A percentile compares a stretch with the other conserved stretches of the same genome.
phyloP scores from a whole-genome alignment of 2,797 vertebrate genomes.

The Pipistrellus nathusii region DNA sequence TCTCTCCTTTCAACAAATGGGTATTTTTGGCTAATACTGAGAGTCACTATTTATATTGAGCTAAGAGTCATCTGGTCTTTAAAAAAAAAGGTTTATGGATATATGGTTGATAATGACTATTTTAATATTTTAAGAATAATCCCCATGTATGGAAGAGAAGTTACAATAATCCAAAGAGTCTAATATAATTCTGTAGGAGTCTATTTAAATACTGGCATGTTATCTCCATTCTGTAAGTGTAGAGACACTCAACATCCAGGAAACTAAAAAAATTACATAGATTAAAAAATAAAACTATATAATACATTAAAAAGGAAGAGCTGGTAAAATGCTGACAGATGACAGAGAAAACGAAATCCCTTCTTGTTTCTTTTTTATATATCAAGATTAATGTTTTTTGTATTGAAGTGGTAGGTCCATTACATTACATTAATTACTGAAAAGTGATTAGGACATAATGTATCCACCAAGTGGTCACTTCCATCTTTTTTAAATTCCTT shows the following conservation, averaged over 20 bases:
- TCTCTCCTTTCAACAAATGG: background rate
- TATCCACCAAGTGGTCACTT: background rate
- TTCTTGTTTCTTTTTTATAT: background rate
- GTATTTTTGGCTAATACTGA: background rate
- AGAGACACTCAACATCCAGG: background rate
- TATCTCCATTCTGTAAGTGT: background rate
- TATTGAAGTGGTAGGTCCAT: background rate
- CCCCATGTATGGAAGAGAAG: background rate
- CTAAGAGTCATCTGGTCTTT: background rate
- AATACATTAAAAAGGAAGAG: background rate
- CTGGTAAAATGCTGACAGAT: background rate
- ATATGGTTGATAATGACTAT: background rate
- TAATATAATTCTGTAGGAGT: background rate
- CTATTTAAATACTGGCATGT: background rate
- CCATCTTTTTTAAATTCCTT: background rate
- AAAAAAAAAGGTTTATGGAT: background rate
- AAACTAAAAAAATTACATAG: background rate
- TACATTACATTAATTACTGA: background rate
- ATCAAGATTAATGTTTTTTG: background rate
- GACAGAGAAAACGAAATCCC: background rate
- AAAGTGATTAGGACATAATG: background rate
- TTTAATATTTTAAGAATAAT: slow-evolving; percentile 23
- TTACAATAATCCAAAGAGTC: background rate
- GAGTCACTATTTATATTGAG: background rate
- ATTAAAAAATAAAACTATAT: background rate